phyloP scores from a whole-genome alignment of 2,888 invertebrate genomes.

The Brenthis ino region DNA sequence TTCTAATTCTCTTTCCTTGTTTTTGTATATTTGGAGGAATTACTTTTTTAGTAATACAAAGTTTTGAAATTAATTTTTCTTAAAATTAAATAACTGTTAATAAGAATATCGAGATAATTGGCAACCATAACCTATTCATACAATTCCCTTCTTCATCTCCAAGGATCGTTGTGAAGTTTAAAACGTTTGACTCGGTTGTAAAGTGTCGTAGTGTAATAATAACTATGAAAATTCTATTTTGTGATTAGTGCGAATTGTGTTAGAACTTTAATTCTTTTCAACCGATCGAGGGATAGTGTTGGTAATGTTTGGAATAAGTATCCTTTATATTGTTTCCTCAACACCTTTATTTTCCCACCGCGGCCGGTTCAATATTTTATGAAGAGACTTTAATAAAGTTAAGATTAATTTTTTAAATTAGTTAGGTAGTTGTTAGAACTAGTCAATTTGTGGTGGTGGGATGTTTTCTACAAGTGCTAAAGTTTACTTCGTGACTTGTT shows the following conservation, averaged over 20 bases:
- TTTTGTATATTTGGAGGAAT: too few relatives aligned
- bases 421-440: conserved; percentile 76
- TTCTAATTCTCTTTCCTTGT: too few relatives aligned
- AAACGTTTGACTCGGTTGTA: conserved; percentile 73
- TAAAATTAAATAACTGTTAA: background rate
- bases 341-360: conserved; percentile 50
- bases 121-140: conserved; percentile 39
- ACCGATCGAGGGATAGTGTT: conserved; percentile 50
- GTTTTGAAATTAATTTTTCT: background rate
- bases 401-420: conserved; percentile 61
- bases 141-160: conserved; percentile 41
- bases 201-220: conserved; percentile 52
- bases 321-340: conserved; percentile 33
- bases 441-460: conserved; percentile 80
- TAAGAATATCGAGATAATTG: background rate
- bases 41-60: background rate
- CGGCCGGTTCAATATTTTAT: conserved; percentile 76
- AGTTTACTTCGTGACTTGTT: conserved; percentile 68
- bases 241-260: conserved; percentile 39
- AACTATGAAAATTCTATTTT: conserved; percentile 5
- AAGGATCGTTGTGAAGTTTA: conserved; percentile 47
- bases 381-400: conserved; percentile 75
- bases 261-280: conserved; percentile 52
- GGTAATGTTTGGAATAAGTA: conserved; percentile 37
- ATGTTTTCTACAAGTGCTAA: conserved; percentile 76